Conservation (phyloP, 1,140 invertebrate species). For the Cotesia glomerata region DNA sequence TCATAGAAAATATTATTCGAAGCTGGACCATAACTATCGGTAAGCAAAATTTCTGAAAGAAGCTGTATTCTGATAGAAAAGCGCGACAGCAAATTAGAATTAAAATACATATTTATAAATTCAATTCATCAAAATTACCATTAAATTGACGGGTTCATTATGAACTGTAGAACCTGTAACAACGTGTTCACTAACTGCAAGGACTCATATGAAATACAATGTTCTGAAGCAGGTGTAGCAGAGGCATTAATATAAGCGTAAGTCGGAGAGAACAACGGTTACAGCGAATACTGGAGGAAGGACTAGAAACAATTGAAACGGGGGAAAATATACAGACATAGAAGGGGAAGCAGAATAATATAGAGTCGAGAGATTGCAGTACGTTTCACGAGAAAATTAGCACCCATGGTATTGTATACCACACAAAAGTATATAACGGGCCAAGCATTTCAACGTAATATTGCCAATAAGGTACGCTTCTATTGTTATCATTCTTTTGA, state of each 20-base stretch:
- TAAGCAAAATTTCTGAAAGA: too few species aligned
- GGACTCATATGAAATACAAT: slow-evolving; percentile 4
- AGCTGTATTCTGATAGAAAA: not conserved
- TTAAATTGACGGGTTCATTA: slow-evolving; percentile 4
- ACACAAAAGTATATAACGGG: slow-evolving; percentile 36
- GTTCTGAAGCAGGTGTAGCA: slow-evolving; percentile 21
- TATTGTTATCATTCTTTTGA: slow-evolving; percentile 36
- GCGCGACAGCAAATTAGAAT: not conserved
- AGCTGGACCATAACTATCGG: too few species aligned
- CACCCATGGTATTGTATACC: slow-evolving; percentile 56
- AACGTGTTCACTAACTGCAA: not conserved
- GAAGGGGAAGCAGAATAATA: slow-evolving; percentile 53
- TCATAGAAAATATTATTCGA: too few species aligned
- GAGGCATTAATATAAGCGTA: slow-evolving; percentile 18
- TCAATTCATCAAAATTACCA: not conserved
- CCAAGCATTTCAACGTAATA: slow-evolving; percentile 42
- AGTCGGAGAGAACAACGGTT: not conserved
- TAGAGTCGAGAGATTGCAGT: slow-evolving; percentile 53
- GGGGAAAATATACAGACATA: slow-evolving; percentile 5
- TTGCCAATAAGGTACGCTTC: slow-evolving; percentile 57
- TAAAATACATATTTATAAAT: not conserved
- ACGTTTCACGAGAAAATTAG: slow-evolving; percentile 60
- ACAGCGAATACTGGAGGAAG: not conserved
- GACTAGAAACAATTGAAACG: slow-evolving; percentile 11
- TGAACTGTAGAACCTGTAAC: slow-evolving; percentile 12